Conservation (phyloP, 2,113 vertebrate genomes). For the Sylvietta virens region DNA sequence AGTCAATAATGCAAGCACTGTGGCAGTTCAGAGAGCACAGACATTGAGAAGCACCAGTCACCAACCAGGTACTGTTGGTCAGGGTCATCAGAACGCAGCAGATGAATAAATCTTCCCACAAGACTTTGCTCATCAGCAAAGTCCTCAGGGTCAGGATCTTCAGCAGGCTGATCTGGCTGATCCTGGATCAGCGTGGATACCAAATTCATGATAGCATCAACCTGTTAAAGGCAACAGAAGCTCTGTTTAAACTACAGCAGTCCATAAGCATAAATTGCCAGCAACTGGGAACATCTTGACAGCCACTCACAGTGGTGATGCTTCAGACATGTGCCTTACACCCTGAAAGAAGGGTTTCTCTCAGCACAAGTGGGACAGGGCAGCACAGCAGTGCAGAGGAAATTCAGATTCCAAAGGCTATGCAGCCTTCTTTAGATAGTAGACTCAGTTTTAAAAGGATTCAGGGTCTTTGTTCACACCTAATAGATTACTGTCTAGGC, state of each 20-base stretch:
- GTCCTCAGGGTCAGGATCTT: constrained; percentile 96
- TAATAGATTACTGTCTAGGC: neutral
- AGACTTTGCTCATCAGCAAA: constrained; percentile 98
- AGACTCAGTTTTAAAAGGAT: neutral
- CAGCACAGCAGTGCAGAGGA: neutral
- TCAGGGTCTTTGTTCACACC: neutral
- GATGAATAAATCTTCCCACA: constrained; percentile 95
- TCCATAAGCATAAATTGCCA: neutral
- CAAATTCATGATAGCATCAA: constrained; percentile 93
- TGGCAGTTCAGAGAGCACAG: neutral
- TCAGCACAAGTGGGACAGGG: neutral
- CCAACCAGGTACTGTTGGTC: constrained; percentile 94
- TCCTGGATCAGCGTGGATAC: constrained; percentile 95
- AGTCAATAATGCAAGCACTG: neutral
- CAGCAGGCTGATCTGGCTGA: constrained; percentile 94
- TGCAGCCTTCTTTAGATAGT: neutral
- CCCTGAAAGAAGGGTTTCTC: neutral
- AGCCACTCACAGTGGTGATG: neutral
- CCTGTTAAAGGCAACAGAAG: constrained; percentile 64
- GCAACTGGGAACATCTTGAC: neutral
- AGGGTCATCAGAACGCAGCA: constrained; percentile 90
- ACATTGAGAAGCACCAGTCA: neutral
- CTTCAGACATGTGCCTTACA: neutral
- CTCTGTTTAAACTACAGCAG: neutral
- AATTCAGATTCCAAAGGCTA: neutral